A percentile compares a stretch with the other conserved stretches of the same genome.
phyloP scores from a whole-genome alignment of 2,797 vertebrate genomes.

The Macrochelys suwanniensis region DNA sequence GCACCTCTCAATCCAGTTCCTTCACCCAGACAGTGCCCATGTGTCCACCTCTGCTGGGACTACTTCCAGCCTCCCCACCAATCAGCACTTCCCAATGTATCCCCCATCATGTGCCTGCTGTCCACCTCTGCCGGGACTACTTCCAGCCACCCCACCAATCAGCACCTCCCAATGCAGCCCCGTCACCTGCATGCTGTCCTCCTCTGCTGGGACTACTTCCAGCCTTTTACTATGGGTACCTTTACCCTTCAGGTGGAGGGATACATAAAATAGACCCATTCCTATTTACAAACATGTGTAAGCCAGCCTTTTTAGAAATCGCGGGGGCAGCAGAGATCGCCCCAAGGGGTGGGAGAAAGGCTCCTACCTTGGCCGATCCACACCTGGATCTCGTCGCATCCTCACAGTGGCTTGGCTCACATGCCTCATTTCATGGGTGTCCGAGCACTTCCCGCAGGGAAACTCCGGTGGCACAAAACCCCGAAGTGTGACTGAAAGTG shows the following conservation, averaged over 20 bases:
- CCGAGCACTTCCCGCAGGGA: not conserved
- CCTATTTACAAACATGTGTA: not conserved
- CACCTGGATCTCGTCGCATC: no score
- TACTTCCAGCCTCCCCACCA: not conserved
- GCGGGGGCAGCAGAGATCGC: not conserved
- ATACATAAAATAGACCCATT: not conserved
- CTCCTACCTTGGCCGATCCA: not conserved
- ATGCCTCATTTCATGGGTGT: no score
- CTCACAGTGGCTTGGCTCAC: not conserved
- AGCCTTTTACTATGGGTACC: not conserved
- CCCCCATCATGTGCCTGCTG: no score
- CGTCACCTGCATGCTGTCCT: not conserved
- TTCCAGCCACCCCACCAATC: not conserved
- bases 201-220: not conserved
- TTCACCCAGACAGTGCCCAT: not conserved
- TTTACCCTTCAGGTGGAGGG: not conserved
- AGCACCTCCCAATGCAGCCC: not conserved
- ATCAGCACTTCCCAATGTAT: no score
- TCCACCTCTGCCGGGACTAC: not conserved
- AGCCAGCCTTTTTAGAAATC: not conserved
- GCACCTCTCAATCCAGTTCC: not conserved
- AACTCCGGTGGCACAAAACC: not conserved
- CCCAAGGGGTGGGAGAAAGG: not conserved
- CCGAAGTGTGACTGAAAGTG: not conserved
- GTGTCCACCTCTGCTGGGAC: not conserved